phyloP scores from a whole-genome alignment of 2,797 vertebrate genomes.

The Sebastiscus tertius region DNA sequence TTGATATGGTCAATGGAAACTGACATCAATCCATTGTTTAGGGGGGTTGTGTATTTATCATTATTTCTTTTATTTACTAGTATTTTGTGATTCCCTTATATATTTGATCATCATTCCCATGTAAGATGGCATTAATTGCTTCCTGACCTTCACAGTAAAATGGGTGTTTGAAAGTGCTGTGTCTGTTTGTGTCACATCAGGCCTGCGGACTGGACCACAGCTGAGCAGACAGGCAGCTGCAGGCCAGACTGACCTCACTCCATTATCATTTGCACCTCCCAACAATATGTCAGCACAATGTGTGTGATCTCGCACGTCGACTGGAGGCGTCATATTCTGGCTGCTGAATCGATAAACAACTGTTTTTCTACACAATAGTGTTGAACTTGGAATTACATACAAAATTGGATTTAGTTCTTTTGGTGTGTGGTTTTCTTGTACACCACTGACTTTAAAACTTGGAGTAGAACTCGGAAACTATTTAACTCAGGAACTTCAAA shows the following conservation, averaged over 20 bases:
- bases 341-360: not conserved
- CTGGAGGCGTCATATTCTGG: not conserved
- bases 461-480: no score
- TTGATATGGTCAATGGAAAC: no score
- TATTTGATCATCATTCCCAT: not conserved
- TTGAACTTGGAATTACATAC: not conserved
- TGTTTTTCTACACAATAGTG: not conserved
- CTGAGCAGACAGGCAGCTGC: constrained; percentile 23
- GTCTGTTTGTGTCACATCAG: not conserved
- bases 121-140: not conserved
- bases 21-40: no score
- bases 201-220: not conserved
- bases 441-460: no score
- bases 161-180: not conserved
- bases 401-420: no score
- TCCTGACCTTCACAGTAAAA: not conserved
- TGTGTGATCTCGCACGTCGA: not conserved
- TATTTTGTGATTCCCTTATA: not conserved
- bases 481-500: no score
- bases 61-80: not conserved
- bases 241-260: not conserved
- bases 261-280: not conserved
- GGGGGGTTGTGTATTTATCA: no score
- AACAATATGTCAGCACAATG: not conserved
- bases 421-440: no score